Evolutionary conservation across 2,888 invertebrate species (phyloP), one percentile per base, ranked within the genome.

Genomic region (Phengaris alcon): DNA sequence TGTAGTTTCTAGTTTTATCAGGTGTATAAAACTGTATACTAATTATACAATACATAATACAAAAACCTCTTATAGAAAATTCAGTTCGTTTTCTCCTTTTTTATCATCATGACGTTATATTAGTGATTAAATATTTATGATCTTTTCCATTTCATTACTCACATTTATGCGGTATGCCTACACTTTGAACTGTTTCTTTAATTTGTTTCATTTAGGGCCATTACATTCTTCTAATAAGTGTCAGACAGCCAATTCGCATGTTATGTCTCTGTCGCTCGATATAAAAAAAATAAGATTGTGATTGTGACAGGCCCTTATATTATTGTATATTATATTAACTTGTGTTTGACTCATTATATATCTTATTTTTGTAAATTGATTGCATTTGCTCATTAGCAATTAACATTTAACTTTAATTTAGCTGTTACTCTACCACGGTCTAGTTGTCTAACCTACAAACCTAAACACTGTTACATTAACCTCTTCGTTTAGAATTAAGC

Each of bases 391-490:
- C 59, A 59, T 22, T 64, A 44, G 44, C 64, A 64, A 59, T 22
- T 64, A 44, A 64, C 64, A 64, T 64, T 7, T 64, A 35, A 64
- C 15, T 64, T 64, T 44, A 44, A 44, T 13, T 44, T 64, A 44
- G 35, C 64, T 12, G 64, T 64, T 64, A 64, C 6, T 48, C 48
- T 48, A 51, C 9, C 12, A 70, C 51, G 70, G 70, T 70, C 70
- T 70, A 70, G 48, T 70, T 70, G 51, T 48, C 51, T 70, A 70
- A 52, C 70, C 70, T 12, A 70, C 51, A n/a, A 64, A 64, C 64
- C 35, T 22, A 9, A 48, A 22, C 51, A 48, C 69, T 48, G 51
- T 51, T 70, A 64, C 70, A 48, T 70, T 70, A 70, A 70, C 51
- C 70, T 48, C 10, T 35, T 35, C 35, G 35, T 15, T 15, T n/a